Conservation (phyloP, 2,113 vertebrate genomes). For the Arenaria interpres region DNA sequence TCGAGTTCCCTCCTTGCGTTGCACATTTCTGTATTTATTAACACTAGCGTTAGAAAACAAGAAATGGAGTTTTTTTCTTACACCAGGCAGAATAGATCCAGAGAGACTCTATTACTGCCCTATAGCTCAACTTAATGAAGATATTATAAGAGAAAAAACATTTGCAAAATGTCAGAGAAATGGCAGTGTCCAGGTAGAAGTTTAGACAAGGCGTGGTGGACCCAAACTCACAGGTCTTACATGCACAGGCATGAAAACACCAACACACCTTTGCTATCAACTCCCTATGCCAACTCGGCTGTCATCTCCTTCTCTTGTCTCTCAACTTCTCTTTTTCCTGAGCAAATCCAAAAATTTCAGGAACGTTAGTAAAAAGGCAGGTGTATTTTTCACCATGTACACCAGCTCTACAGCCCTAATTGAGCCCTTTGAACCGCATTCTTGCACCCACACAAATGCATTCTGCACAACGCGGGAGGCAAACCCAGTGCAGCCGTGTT, state of each 20-base stretch:
- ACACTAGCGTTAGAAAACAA: not conserved
- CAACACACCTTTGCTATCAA: not conserved
- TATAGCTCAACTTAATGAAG: not conserved
- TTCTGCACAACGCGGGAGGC: not conserved
- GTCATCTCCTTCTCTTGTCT: not conserved
- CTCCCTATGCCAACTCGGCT: not conserved
- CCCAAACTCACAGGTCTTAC: not conserved
- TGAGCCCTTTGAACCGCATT: not conserved
- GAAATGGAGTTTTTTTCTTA: not conserved
- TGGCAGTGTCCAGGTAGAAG: not conserved
- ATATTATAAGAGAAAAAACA: not conserved
- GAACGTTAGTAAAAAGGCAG: not conserved
- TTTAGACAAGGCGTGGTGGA: fast-evolving
- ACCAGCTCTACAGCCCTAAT: not conserved
- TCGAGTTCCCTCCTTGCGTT: not conserved
- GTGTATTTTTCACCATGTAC: not conserved
- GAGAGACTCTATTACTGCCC: not conserved
- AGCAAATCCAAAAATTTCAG: not conserved
- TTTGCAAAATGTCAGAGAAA: not conserved
- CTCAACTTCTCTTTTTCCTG: not conserved
- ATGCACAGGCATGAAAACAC: not conserved
- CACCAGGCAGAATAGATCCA: not conserved
- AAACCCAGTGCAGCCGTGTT: not conserved
- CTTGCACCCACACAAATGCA: not conserved
- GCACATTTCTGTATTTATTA: not conserved